Percentiles rank a stretch among this genome's conserved stretches.
Conservation (phyloP, 2,888 invertebrate genomes). For the Hemithea aestivaria region DNA sequence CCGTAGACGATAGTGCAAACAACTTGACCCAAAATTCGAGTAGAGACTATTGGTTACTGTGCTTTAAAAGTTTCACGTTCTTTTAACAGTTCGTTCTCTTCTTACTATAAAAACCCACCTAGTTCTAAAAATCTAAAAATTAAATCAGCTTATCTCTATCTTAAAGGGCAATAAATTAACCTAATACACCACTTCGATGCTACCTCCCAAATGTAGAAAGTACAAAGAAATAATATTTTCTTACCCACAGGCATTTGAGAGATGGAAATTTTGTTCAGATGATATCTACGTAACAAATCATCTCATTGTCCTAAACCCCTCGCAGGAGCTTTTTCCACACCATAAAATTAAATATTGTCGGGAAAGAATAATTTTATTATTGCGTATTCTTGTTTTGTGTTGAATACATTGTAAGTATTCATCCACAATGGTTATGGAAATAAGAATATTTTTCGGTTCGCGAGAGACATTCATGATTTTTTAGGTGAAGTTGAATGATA, state of each 20-base stretch:
- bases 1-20: too few relatives aligned
- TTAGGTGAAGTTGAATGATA: too few relatives aligned
- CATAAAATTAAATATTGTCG: slow-evolving; percentile 69
- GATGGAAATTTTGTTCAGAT: slow-evolving; percentile 31
- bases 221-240: slow-evolving; percentile 13
- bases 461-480: too few relatives aligned
- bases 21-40: too few relatives aligned
- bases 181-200: slow-evolving; percentile 40
- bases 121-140: too few relatives aligned
- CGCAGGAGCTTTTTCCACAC: slow-evolving; percentile 58
- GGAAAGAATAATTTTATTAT: slow-evolving; percentile 52
- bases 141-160: slow-evolving; percentile 3
- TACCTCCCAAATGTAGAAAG: slow-evolving; percentile 3
- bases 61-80: too few relatives aligned
- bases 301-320: slow-evolving; percentile 59
- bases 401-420: slow-evolving; percentile 10
- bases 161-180: slow-evolving; percentile 41
- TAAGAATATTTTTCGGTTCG: slow-evolving; percentile 16
- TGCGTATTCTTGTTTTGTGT: slow-evolving; percentile 29
- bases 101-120: too few relatives aligned
- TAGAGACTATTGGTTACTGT: too few relatives aligned
- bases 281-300: slow-evolving; percentile 59
- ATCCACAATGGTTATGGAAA: slow-evolving; percentile 14
- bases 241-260: slow-evolving; percentile 17
- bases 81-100: too few relatives aligned